Percentiles rank a stretch among this genome's conserved stretches.
These are phyloP conservation scores for Cryptocephalus primarius DNA, from an alignment of 2,888 invertebrate species.

Conservation along the genomic window DNA sequence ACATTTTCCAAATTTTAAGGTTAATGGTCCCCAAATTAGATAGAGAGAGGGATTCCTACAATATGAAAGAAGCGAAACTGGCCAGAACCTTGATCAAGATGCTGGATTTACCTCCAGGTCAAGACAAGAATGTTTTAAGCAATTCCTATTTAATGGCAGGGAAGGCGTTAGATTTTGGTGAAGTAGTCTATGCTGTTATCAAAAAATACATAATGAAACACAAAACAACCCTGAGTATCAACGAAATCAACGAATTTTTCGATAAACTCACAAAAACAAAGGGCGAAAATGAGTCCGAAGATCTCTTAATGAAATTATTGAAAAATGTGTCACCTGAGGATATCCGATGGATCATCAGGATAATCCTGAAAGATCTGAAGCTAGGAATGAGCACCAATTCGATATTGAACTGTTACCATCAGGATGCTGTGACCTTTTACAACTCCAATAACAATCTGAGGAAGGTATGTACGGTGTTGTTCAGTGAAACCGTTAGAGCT, in stretches of 20 bases:
- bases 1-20: constrained; percentile 61
- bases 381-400: constrained; percentile 61
- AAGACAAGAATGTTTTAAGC: constrained; percentile 45
- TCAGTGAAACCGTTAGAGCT: constrained; percentile 49
- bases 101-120: constrained; percentile 54
- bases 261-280: constrained; percentile 63
- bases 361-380: constrained; percentile 76
- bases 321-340: constrained; percentile 60
- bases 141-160: constrained; percentile 36
- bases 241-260: constrained; percentile 61
- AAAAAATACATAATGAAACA: constrained; percentile 40
- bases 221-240: constrained; percentile 47
- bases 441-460: constrained; percentile 57
- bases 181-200: constrained; percentile 62
- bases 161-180: constrained; percentile 66
- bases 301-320: constrained; percentile 54
- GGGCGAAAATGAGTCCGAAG: constrained; percentile 50
- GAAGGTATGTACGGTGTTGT: constrained; percentile 54
- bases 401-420: constrained; percentile 64
- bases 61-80: constrained; percentile 68
- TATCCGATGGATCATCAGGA: constrained; percentile 82
- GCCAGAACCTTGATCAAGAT: constrained; percentile 64
- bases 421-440: constrained; percentile 67
- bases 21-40: constrained; percentile 71
- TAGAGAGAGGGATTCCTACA: constrained; percentile 68